Base-by-base conservation (phyloP, 2,113 vertebrate species). In the Hydropotes inermis region DNA sequence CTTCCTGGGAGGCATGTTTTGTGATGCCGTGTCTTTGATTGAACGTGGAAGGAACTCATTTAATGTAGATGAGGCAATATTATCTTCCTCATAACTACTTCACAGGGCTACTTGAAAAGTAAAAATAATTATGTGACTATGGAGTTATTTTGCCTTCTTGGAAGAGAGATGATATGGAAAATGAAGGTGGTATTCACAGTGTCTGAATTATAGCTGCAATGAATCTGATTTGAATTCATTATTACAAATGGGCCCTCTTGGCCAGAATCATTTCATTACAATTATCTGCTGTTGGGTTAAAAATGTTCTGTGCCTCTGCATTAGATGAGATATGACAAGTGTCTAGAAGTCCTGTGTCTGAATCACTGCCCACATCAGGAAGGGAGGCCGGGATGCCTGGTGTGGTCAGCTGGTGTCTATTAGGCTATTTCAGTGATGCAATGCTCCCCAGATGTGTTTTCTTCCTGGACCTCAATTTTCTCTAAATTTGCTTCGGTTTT, bases 141-240 rank as follows among this genome's bases (percentile, higher is more conserved):
- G 93, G 94, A 91, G 87, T 94, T 94, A 98, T 96, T 97, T 97
- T 95, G 94, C 93, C 95, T 91, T 91, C 93, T 97, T 97, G 81
- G 61, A 95, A 97, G 52, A 97, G 95, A 98, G 93, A 94, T 83
- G 91, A 58, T 95, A 95, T 95, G 87, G 94, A 97, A 95, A 97
- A 97, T 96, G 95, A 97, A 97, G 97, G 82, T 89, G 88, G n/a
- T 95, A 25, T 95, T 97, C 96, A 96, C 67, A 79, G 58, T 89
- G 64, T 81, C 95, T 97, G 90, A 96, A 96, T 98, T 98, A 98
- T 89, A 96, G 93, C 91, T 94, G 83, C 96, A 87, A 82, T 97
- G 95, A 97, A 98, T 98, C 94, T 93, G 95, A 97, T 97, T 98
- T 98, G 96, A 97, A 98, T 98, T 97, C 95, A 97, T 98, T 97